Evolutionary conservation across 1,140 invertebrate genomes (phyloP).

Genomic region (Lysiphlebus fabarum): DNA sequence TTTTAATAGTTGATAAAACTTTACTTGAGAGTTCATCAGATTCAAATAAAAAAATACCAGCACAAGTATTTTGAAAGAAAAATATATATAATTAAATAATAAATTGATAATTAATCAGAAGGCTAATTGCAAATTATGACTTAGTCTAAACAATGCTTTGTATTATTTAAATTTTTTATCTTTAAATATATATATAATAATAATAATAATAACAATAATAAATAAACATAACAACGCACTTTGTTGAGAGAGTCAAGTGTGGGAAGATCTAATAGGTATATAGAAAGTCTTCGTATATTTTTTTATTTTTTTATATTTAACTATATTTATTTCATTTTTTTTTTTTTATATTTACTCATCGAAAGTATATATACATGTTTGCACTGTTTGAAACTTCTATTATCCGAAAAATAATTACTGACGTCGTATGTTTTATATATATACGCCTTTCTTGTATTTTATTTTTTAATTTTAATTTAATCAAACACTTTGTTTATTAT

Average conservation of each 20-base stretch:
- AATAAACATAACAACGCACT: not conserved
- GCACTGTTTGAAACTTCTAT: not conserved
- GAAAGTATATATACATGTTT: not conserved
- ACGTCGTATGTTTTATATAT: not conserved
- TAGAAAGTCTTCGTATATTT: slow-evolving; percentile 38
- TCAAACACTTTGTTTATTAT: no score
- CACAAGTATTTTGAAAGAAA: slow-evolving; percentile 31
- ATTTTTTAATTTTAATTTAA: not conserved
- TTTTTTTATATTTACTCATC: not conserved
- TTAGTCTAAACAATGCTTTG: slow-evolving; percentile 42
- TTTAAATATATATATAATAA: no score
- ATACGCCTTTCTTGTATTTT: not conserved
- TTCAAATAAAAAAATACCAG: slow-evolving; percentile 29
- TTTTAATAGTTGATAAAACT: no score
- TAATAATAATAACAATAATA: not conserved
- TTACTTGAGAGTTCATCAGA: slow-evolving; percentile 37
- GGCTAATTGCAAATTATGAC: slow-evolving; percentile 51
- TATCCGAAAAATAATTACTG: slow-evolving; percentile 6
- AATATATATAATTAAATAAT: slow-evolving; percentile 50
- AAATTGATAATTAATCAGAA: slow-evolving; percentile 53
- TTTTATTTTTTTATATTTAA: slow-evolving; percentile 14
- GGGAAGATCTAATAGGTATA: slow-evolving; percentile 44
- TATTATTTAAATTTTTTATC: slow-evolving; percentile 28
- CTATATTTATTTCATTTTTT: not conserved
- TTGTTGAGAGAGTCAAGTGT: slow-evolving; percentile 35